Evolutionary conservation across 2,113 vertebrate genomes (phyloP).

Genomic region (Leiothrix lutea): DNA sequence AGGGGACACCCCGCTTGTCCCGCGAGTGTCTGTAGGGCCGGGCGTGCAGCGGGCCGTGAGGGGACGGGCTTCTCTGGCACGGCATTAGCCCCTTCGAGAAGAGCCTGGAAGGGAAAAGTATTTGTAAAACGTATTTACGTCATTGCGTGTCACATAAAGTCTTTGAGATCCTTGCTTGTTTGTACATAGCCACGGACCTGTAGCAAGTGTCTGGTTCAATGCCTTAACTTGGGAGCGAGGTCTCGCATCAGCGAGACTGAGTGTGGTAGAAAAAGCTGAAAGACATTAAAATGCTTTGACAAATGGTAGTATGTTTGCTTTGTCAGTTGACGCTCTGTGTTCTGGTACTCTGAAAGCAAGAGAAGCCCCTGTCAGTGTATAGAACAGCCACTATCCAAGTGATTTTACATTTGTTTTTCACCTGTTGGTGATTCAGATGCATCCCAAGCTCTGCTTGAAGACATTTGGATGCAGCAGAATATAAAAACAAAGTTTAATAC

Average conservation of each 20-base stretch:
- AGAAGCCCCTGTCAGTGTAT: fast-evolving
- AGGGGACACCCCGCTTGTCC: fast-evolving
- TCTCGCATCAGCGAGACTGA: fast-evolving
- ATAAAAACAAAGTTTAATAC: background rate
- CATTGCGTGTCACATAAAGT: fast-evolving
- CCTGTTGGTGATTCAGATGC: background rate
- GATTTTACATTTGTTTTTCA: background rate
- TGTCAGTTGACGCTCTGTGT: background rate
- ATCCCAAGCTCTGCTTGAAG: background rate
- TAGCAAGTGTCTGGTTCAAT: too few species aligned
- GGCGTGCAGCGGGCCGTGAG: background rate
- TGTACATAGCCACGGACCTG: background rate
- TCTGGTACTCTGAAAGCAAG: background rate
- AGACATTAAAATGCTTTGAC: background rate
- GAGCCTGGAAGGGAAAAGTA: background rate
- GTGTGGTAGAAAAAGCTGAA: background rate
- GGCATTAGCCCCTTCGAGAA: fast-evolving
- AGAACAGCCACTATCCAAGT: fast-evolving
- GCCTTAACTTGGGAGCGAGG: fast-evolving
- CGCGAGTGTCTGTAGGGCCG: background rate
- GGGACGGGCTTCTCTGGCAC: background rate
- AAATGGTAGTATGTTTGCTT: background rate
- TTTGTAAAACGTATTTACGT: fast-evolving
- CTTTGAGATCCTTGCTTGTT: too few species aligned
- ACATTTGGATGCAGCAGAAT: background rate